A percentile compares a stretch with the other conserved stretches of the same genome.
These are phyloP conservation scores for Drosophila nasuta DNA, from an alignment of 1,140 invertebrate species.

Conservation along the genomic window DNA sequence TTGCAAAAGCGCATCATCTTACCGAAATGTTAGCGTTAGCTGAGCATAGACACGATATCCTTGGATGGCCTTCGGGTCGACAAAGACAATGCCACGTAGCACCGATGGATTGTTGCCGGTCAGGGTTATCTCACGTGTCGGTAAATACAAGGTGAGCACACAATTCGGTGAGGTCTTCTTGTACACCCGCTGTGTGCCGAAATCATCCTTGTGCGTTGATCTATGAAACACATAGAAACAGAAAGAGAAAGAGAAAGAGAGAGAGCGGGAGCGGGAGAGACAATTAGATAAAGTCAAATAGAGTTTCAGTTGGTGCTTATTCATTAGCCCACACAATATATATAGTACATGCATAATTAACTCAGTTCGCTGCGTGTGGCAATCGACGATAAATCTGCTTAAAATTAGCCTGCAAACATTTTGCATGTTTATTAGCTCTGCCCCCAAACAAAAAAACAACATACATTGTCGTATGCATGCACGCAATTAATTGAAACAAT, in stretches of 20 bases:
- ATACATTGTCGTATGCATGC: slow-evolving; percentile 2
- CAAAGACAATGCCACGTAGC: slow-evolving; percentile 91
- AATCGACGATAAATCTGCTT: slow-evolving; percentile 12
- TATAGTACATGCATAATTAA: slow-evolving; percentile 12
- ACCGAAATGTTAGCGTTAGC: slow-evolving; percentile 93
- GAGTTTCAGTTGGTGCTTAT: background rate
- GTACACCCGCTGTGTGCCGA: slow-evolving; percentile 80
- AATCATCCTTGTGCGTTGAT: slow-evolving; percentile 64
- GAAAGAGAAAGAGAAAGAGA: background rate
- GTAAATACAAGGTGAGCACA: slow-evolving; percentile 92
- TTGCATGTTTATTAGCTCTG: background rate
- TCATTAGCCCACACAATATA: background rate
- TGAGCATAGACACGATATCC: slow-evolving; percentile 92
- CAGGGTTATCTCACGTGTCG: slow-evolving; percentile 91
- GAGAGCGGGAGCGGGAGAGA: too few species aligned
- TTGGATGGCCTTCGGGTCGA: slow-evolving; percentile 88
- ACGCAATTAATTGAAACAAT: slow-evolving; percentile 41
- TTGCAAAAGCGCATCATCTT: slow-evolving; percentile 53
- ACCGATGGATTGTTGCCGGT: slow-evolving; percentile 90
- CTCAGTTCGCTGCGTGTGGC: background rate
- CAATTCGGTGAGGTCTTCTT: slow-evolving; percentile 92
- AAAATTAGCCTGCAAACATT: slow-evolving; percentile 6
- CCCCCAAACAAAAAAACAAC: background rate
- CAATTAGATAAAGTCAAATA: too few species aligned
- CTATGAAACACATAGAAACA: slow-evolving; percentile 16